Conservation (phyloP, 2,797 vertebrate genomes). For the Streptopelia turtur region DNA sequence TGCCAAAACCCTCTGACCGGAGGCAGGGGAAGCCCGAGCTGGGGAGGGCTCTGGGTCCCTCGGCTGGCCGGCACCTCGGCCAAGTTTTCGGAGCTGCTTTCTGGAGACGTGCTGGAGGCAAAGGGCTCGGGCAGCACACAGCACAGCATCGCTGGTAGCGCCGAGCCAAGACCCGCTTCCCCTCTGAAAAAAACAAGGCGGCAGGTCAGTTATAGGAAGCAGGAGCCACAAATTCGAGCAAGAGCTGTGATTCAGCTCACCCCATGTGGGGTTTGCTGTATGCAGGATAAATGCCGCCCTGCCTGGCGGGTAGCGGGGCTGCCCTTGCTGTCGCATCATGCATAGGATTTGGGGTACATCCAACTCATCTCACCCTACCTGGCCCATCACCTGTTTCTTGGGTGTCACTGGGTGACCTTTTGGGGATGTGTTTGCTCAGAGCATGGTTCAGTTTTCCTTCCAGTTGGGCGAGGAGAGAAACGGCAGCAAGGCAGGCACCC, state of each 20-base stretch:
- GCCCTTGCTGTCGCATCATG: accelerated
- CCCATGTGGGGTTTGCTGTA: accelerated
- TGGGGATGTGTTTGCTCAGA: background rate
- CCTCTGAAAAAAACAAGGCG: accelerated
- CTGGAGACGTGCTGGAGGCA: background rate
- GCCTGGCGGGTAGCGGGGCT: background rate
- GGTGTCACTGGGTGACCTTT: background rate
- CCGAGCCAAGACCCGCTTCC: background rate
- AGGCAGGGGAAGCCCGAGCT: background rate
- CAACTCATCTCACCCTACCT: background rate
- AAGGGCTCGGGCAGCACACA: background rate
- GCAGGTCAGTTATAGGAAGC: background rate
- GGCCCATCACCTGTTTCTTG: background rate
- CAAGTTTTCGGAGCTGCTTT: background rate
- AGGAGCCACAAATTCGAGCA: accelerated
- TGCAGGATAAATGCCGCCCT: background rate
- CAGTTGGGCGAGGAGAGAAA: background rate
- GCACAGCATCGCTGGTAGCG: background rate
- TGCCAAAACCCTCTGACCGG: background rate
- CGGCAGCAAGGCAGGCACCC: too few relatives aligned
- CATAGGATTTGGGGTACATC: background rate
- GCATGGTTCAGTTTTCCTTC: background rate
- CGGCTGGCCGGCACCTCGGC: background rate
- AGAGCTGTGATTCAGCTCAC: background rate
- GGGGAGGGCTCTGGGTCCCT: background rate